Conservation (phyloP, 2,888 invertebrate genomes). For the Drosophila neonasuta region DNA sequence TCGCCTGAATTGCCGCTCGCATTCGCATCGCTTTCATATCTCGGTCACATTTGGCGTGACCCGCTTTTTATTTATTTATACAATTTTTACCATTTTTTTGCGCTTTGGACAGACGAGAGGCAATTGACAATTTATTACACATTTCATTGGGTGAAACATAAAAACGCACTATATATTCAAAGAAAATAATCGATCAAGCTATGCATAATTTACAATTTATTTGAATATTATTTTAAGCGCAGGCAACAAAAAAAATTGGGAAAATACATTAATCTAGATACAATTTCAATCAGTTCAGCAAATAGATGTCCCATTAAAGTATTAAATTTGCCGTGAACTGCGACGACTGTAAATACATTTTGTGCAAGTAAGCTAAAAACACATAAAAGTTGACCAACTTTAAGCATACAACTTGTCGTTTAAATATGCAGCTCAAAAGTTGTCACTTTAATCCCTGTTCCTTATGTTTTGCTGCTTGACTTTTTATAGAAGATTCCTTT, state of each 20-base stretch:
- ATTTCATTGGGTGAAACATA: conserved; percentile 16
- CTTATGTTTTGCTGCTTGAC: conserved; percentile 20
- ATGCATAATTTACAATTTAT: conserved; percentile 13
- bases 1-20: conserved; percentile 34
- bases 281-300: not conserved
- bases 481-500: conserved; percentile 19
- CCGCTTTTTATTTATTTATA: conserved; percentile 66
- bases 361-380: not conserved
- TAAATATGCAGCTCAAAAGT: conserved; percentile 29
- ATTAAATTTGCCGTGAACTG: not conserved
- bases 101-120: conserved; percentile 36
- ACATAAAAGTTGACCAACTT: not conserved
- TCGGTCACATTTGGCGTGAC: conserved; percentile 54
- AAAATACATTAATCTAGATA: not conserved
- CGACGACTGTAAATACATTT: not conserved
- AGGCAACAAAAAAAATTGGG: not conserved
- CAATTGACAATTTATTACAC: conserved; percentile 55
- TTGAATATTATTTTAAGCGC: not conserved
- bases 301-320: not conserved
- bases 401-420: conserved; percentile 23
- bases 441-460: conserved; percentile 26
- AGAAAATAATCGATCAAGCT: conserved; percentile 9
- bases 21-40: not conserved
- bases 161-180: conserved; percentile 4
- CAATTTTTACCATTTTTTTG: conserved; percentile 53